Evolutionary conservation across 2,113 vertebrate genomes (phyloP), one percentile per base, ranked within the genome.

Genomic region (Illadopsis cleaveri): DNA sequence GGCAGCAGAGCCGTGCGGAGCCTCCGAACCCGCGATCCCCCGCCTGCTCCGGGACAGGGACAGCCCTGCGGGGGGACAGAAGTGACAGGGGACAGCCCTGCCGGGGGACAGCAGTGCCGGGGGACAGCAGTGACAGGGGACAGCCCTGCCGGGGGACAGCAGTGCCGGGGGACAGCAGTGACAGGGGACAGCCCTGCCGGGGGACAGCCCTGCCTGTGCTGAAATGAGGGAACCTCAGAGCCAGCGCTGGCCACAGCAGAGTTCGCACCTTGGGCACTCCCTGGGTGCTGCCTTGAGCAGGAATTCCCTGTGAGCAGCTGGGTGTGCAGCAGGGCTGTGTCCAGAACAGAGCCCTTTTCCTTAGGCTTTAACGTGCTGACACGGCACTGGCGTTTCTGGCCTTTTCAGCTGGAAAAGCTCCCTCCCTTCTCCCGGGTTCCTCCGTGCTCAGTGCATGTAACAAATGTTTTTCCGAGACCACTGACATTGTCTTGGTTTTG

Each of bases 1-100:
- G 96, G 95, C 82, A 95, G 95, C 92, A 96, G 81, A 88, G 81
- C 30, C 71, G 76, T 64, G 93, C 89, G 35, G 87, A 89, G 69
- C 64, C 19, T 12, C 47, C 12, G 33, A 37, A 4, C 1, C 54
- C 10, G 23, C 20, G 9, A 10, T 35, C 31, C 7, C 7, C 45
- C 5, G 38, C 10, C 57, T 3, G 57, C 15, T 4, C 12, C 23
- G 30, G 77, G 62, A 19, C 60, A 4, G 47, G 47, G 28, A 40
- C 73, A 10, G 50, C 47, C 4, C 23, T 27, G 44, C 44, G 18
- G 45, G 58, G 57, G 57, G 33, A 33, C 22, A 12, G n/a, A 35
- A 2, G 18, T 21, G 38, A 9, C 38, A 38, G 60, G 60, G 21
- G 28, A 64, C 62, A 40, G 66, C 31, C 8, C 6, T 33, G 62